Evolutionary conservation across 2,797 vertebrate genomes (phyloP), one percentile per base, ranked within the genome.

Genomic region (Rhynchotus rufescens): DNA sequence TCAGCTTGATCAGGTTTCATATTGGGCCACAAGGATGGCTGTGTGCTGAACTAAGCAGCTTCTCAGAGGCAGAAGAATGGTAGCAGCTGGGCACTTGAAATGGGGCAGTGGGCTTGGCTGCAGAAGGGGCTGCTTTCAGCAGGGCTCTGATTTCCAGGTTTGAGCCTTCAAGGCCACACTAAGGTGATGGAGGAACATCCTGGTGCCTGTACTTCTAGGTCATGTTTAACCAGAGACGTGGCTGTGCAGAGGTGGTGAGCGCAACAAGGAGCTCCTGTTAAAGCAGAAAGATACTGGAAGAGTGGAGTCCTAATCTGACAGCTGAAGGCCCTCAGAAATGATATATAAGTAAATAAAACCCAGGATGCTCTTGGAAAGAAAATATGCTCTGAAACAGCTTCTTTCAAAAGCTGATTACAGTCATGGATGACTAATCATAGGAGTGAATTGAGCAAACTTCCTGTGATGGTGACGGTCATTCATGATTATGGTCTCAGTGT

Each of bases 191-290:
- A 9, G 8, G 6, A 17, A 38, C 30, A 44, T 73, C 5, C 9
- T 23, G 3, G 19, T 74, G 32, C 57, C 42, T 90, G 86, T 44
- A 7, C 23, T 82, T 82, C 21, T 60, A 49, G 65, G 30, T 44
- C 38, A 2, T 67, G 40, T 76, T 85, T 78, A 78, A 60, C 45
- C 40, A 8, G 0, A n/a, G 1, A n/a, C 67, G 26, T 9, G 40
- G 78, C 71, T 72, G 59, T 68, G 62, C 45, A 64, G 67, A 71
- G 64, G 19, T 84, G 71, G 28, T 84, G 71, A 93, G 25, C 65
- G n/a, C 60, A 86, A 81, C 25, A 91, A 68, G 67, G 86, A 79
- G 26, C 26, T 84, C 54, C 5, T 69, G 9, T 88, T 88, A 36
- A 72, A 89, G 73, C 28, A 74, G 15, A 56, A 74, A 56, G 21